Evolutionary conservation across 2,797 vertebrate genomes (phyloP).

Genomic region (Heteromormyrus szaboi): DNA sequence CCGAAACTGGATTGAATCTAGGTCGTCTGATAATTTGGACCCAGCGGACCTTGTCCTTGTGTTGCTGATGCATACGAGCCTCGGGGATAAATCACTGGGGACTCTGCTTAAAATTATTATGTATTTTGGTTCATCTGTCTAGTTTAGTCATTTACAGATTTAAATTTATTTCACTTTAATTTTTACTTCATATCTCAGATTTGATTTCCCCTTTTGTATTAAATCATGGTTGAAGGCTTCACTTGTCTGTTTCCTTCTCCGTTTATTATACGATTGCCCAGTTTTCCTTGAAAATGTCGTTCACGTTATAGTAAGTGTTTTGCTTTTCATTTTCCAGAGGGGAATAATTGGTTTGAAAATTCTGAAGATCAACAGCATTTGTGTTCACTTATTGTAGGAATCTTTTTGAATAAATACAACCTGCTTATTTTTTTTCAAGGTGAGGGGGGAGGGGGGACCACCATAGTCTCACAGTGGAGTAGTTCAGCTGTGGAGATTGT

Average conservation of each 20-base stretch:
- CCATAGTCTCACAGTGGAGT: not conserved
- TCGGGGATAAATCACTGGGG: not conserved
- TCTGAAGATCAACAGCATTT: not conserved
- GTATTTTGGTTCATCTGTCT: not conserved
- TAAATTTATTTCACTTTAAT: not conserved
- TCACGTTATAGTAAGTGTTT: not conserved
- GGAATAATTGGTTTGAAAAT: not conserved
- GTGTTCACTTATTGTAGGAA: not conserved
- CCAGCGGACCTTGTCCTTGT: not conserved
- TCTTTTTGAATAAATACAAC: not conserved
- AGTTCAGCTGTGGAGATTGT: not conserved
- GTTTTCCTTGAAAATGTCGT: not conserved
- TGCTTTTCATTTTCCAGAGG: not conserved
- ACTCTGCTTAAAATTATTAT: not conserved
- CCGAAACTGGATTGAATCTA: not conserved
- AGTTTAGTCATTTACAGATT: not conserved
- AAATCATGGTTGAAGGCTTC: not conserved
- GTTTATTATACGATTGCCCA: not conserved
- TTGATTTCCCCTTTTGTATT: not conserved
- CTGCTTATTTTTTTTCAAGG: not conserved
- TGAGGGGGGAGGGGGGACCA: not conserved
- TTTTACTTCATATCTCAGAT: not conserved
- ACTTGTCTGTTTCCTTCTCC: not conserved
- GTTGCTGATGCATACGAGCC: not conserved
- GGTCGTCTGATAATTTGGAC: not conserved